phyloP scores from a whole-genome alignment of 2,113 vertebrate genomes.

The Alexandromys fortis region DNA sequence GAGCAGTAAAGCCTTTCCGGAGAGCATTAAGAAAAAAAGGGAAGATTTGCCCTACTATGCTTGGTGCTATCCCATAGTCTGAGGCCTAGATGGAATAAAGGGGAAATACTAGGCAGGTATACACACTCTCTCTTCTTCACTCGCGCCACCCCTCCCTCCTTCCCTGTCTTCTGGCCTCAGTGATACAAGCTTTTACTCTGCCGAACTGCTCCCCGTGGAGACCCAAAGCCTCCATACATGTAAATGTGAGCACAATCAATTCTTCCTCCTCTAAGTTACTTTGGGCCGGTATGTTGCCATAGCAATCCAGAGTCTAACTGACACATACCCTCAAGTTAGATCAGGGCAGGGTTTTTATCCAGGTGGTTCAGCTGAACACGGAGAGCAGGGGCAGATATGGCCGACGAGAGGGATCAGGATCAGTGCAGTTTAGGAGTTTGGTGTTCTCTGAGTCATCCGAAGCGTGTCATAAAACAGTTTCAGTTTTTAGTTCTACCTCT shows the following conservation, averaged over 20 bases:
- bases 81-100: background rate
- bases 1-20: background rate
- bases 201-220: background rate
- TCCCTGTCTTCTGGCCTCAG: background rate
- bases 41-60: background rate
- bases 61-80: background rate
- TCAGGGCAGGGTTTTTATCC: background rate
- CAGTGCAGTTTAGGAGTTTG: slow-evolving; percentile 57
- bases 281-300: background rate
- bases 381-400: background rate
- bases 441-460: slow-evolving; percentile 38
- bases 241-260: background rate
- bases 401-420: slow-evolving; percentile 36
- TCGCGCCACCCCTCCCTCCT: background rate
- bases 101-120: background rate
- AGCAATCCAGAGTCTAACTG: background rate
- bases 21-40: background rate
- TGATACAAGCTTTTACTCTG: background rate
- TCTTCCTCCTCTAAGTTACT: background rate
- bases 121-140: no score
- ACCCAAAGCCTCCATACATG: background rate
- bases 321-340: background rate
- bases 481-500: slow-evolving; percentile 32
- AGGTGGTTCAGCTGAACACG: background rate
- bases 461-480: slow-evolving; percentile 54